Percentiles rank a stretch among this genome's conserved stretches.
These are phyloP conservation scores for Bothrops jararaca DNA, from an alignment of 2,113 vertebrate genomes.

Conservation along the genomic window DNA sequence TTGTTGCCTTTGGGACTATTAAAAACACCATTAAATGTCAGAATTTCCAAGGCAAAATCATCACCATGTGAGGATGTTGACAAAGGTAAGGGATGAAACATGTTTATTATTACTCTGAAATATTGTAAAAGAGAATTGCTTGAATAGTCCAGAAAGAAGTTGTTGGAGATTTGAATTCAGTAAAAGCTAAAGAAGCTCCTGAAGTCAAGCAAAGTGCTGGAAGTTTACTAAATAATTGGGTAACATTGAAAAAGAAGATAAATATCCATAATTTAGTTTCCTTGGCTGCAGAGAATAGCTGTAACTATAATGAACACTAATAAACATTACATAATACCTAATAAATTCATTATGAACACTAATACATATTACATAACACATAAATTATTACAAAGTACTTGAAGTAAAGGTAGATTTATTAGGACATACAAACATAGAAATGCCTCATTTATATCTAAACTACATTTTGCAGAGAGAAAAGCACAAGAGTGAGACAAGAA, in stretches of 20 bases:
- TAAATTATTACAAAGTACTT: not conserved
- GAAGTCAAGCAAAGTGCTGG: not conserved
- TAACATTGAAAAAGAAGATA: not conserved
- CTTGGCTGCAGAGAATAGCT: not conserved
- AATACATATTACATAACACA: not conserved
- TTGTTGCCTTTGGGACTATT: not conserved
- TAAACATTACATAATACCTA: not conserved
- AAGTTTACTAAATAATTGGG: not conserved
- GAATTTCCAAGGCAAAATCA: not conserved
- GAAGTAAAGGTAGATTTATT: not conserved
- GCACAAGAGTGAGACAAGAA: not conserved
- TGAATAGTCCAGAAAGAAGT: not conserved
- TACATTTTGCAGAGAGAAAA: not conserved
- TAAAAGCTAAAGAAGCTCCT: not conserved
- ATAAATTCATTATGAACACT: not conserved
- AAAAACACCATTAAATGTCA: not conserved
- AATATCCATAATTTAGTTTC: not conserved
- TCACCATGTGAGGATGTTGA: not conserved
- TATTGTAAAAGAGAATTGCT: not conserved
- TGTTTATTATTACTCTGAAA: not conserved
- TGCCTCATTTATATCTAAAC: not conserved
- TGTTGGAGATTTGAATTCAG: not conserved
- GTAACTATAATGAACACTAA: not conserved
- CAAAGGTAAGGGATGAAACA: not conserved
- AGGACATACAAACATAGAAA: not conserved